Evolutionary conservation across 2,888 invertebrate genomes (phyloP), one percentile per base, ranked within the genome.

Genomic region (Eupithecia abbreviata): DNA sequence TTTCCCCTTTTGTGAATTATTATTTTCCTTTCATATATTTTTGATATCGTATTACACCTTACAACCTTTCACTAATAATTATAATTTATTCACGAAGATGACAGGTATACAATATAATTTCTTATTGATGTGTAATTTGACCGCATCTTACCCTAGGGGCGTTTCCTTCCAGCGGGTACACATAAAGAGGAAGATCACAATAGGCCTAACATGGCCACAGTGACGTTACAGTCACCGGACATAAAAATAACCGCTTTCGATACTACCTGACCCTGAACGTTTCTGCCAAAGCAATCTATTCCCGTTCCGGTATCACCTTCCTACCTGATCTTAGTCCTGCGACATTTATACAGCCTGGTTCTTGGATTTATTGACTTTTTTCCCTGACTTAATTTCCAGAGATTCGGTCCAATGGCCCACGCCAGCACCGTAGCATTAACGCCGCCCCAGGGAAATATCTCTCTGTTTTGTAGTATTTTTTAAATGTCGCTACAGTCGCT

Each of bases 361-460:
- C 90, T 91, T 91, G 89, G 92, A 93, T 93, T 93, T 93, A 93
- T 94, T 92, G 92, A 93, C 92, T 92, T 94, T 93, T 93, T 92
- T 91, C 88, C 90, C 85, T 89, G 91, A 89, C 90, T 93, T 93
- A 93, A 94, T 93, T 93, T 93, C 91, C 90, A 91, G 91, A 93
- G 93, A 93, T 93, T 92, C 92, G 92, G 92, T 93, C 92, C 91
- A 94, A 93, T 92, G 91, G 92, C 91, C 90, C 88, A 90, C 88
- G 90, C 92, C 85, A 89, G 90, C 88, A 92, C 90, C 92, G 93
- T 92, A 91, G 93, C 93, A 91, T 92, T 93, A 93, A 94, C 89
- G 93, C 89, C 84, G 85, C 93, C 91, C 93, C 79, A 82, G 94
- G 94, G 94, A 94, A 94, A 94, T 94, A 92, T 90, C 91, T 88